phyloP scores from a whole-genome alignment of 2,797 vertebrate species.

The Xiphorhynchus erythropygius region DNA sequence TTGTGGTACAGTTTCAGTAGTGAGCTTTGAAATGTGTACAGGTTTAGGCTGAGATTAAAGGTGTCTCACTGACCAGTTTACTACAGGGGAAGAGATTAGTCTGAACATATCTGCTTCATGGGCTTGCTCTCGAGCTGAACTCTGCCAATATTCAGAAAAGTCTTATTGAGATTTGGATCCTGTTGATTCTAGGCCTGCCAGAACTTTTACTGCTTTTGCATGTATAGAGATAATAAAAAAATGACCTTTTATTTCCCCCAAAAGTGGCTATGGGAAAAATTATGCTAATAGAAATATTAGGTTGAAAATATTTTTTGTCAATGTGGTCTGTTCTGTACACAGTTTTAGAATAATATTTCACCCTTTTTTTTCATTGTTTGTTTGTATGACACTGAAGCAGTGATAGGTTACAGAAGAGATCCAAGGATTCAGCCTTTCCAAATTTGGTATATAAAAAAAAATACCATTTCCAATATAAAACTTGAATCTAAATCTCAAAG shows the following conservation, averaged over 20 bases:
- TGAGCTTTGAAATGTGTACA: not conserved
- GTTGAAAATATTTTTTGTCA: not conserved
- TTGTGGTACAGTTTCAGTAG: not conserved
- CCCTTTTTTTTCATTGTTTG: not conserved
- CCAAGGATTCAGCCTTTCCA: not conserved
- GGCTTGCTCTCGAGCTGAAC: not conserved
- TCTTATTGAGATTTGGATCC: not conserved
- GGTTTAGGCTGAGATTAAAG: not conserved
- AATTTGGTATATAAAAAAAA: not conserved
- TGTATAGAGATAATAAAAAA: not conserved
- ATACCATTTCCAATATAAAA: not conserved
- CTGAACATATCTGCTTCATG: not conserved
- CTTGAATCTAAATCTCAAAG: not conserved
- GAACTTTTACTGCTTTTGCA: not conserved
- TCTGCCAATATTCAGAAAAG: not conserved
- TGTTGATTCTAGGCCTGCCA: not conserved
- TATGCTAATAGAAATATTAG: not conserved
- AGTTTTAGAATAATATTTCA: not conserved
- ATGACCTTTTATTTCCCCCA: not conserved
- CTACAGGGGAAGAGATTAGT: not conserved
- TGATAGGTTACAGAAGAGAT: not conserved
- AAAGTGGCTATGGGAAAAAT: not conserved
- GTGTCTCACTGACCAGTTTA: not conserved
- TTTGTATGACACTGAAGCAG: not conserved
- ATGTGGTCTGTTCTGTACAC: not conserved